phyloP scores from a whole-genome alignment of 2,888 invertebrate genomes.

The Danaus chrysippus region DNA sequence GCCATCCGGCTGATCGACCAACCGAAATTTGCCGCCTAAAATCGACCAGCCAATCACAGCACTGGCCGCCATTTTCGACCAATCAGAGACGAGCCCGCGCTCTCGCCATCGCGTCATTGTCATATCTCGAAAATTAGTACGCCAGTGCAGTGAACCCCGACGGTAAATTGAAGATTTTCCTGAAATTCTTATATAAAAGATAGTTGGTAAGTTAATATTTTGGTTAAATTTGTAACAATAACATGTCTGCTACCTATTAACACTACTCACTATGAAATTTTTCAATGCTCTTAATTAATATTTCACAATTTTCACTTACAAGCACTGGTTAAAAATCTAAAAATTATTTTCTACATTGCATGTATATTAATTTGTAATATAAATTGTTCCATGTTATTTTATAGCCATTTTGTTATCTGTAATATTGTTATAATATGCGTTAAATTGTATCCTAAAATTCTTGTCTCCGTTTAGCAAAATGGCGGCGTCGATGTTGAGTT shows the following conservation, averaged over 20 bases:
- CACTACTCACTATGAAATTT: conserved; percentile 8
- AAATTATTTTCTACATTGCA: conserved; percentile 10
- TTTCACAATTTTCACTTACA: conserved; percentile 43
- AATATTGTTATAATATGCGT: conserved; percentile 34
- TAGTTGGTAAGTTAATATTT: conserved; percentile 53
- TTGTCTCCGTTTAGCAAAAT: conserved; percentile 71
- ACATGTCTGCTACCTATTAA: conserved; percentile 17
- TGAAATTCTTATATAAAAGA: conserved; percentile 58
- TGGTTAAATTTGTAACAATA: conserved; percentile 36
- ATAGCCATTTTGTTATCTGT: conserved; percentile 16
- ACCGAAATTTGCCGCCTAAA: conserved; percentile 78
- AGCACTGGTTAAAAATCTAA: background rate
- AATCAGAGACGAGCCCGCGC: conserved; percentile 71
- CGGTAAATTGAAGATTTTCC: conserved; percentile 72
- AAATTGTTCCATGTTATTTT: background rate
- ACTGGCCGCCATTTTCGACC: conserved; percentile 74
- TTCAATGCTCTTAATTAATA: conserved; percentile 28
- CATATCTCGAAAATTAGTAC: conserved; percentile 78
- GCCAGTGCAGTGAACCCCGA: conserved; percentile 76
- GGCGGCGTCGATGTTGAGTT: conserved; percentile 68
- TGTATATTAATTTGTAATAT: conserved; percentile 11
- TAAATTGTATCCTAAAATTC: conserved; percentile 54
- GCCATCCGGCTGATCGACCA: conserved; percentile 74
- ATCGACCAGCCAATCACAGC: conserved; percentile 57
- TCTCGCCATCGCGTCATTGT: conserved; percentile 76